Percentiles rank a stretch among this genome's conserved stretches.
These are phyloP conservation scores for Chiridota heheva DNA, from an alignment of 35 echinoderm and acorn worm species.

Conservation along the genomic window DNA sequence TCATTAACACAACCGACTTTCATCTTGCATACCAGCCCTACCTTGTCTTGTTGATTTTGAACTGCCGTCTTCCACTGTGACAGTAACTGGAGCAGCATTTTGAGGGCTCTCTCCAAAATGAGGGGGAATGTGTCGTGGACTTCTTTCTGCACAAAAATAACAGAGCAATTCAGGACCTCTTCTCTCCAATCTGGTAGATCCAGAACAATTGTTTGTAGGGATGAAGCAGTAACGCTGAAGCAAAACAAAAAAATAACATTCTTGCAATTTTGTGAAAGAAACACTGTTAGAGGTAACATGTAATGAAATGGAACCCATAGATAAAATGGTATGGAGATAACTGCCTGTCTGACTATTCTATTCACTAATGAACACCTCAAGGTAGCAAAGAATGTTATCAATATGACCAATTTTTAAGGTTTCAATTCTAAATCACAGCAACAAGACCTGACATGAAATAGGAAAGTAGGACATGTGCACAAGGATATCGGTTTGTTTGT, in stretches of 20 bases:
- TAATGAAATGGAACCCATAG: background rate
- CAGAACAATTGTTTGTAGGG: slow-evolving; percentile 85
- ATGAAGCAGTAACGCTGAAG: slow-evolving; percentile 74
- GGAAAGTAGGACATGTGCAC: too few relatives aligned
- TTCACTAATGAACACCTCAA: too few relatives aligned
- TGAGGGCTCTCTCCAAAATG: slow-evolving; percentile 90
- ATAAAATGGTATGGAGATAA: background rate
- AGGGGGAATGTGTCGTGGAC: slow-evolving; percentile 91
- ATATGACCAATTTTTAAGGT: too few relatives aligned
- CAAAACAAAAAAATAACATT: background rate
- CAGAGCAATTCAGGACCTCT: slow-evolving; percentile 83
- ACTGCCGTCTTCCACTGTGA: slow-evolving; percentile 90
- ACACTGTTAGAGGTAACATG: background rate
- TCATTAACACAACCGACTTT: too few relatives aligned
- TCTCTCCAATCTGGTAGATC: slow-evolving; percentile 96
- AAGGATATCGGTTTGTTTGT: too few relatives aligned
- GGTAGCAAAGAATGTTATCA: too few relatives aligned
- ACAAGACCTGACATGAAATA: too few relatives aligned
- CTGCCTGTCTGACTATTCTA: background rate
- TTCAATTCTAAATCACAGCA: too few relatives aligned
- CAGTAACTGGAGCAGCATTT: slow-evolving; percentile 88
- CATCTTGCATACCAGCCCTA: too few relatives aligned
- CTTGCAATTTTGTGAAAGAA: background rate
- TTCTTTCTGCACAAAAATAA: slow-evolving; percentile 84
- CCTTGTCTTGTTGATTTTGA: slow-evolving; percentile 90